Conservation (phyloP, 2,797 vertebrate species). For the Enoplosus armatus region DNA sequence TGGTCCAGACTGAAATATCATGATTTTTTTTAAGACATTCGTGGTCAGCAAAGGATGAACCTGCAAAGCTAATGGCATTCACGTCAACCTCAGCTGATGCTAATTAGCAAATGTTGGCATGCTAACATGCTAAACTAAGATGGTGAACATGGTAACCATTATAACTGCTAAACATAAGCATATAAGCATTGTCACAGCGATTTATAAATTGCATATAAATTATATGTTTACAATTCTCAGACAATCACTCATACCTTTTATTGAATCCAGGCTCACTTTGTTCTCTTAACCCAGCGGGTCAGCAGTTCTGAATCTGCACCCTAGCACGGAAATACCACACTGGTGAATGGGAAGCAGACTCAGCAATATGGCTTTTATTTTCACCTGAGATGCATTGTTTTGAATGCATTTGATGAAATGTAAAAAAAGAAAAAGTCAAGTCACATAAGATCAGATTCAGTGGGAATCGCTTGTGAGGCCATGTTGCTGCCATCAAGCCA, state of each 20-base stretch:
- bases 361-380: constrained; percentile 42
- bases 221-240: constrained; percentile 55
- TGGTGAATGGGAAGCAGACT: constrained; percentile 74
- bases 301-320: constrained; percentile 26
- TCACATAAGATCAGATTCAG: constrained; percentile 54
- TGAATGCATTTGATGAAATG: constrained; percentile 34
- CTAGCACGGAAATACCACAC: constrained; percentile 74
- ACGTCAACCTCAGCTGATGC: not conserved
- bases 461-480: constrained; percentile 18
- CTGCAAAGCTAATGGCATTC: not conserved
- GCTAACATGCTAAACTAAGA: not conserved
- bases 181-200: not conserved
- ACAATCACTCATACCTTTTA: constrained; percentile 57
- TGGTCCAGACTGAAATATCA: constrained; percentile 7
- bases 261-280: constrained; percentile 52
- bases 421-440: constrained; percentile 52
- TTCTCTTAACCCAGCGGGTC: constrained; percentile 34
- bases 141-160: not conserved
- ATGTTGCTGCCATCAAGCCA: constrained; percentile 56
- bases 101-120: not conserved
- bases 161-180: too few relatives aligned
- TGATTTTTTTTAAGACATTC: constrained; percentile 1
- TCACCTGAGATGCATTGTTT: constrained; percentile 8
- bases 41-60: not conserved
- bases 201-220: constrained; percentile 27